Base-by-base conservation (phyloP, 2,888 invertebrate genomes). In the Dichetophora obliterata region DNA sequence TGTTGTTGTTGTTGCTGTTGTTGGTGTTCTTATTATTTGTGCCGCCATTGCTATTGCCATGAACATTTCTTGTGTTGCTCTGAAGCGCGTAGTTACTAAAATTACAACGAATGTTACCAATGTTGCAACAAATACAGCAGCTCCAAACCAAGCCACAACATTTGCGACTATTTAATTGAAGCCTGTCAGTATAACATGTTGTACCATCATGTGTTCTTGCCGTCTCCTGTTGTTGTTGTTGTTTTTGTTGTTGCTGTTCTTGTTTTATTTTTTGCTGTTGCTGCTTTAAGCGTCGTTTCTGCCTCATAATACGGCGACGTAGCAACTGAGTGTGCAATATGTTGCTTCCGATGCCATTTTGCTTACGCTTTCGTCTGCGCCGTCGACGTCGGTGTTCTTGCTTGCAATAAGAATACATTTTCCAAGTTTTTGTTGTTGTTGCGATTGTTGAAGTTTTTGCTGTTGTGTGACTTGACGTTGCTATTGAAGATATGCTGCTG, bases 351-450 rank as follows among this genome's bases (percentile, higher is more conserved):
- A 57, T 59, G 22, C 57, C 31, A 3, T 59, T 14, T 5, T 43
- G 43, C 16, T 71, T 37, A 14, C 24, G 57, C 27, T 57, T 14
- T 8, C 57, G 37, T 19, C 71, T 19, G 37, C 43, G 59, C 5
- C 24, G 24, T 48, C 37, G 43, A 4, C 61, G 72, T 43, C 72
- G 43, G n/a, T 71, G 11, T 34, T 61, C 31, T 16, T 27, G 72
- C 24, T 59, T 50, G 43, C 61, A 61, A 9, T 34, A 37, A 22
- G 27, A 16, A 52, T 54, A n/a, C 16, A 61, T 22, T 6, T 43
- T 19, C 19, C 19, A 19, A n/a, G 71, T 14, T 19, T 59, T 19
- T n/a, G 34, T 3, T 5, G 70, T 24, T 11, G n/a, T n/a, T n/a
- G n/a, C n/a, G n/a, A n/a, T n/a, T n/a, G n/a, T n/a, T n/a, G n/a